Evolutionary conservation across 2,797 vertebrate genomes (phyloP), one percentile per base, ranked within the genome.

Genomic region (Scolopax bukidnonensis): DNA sequence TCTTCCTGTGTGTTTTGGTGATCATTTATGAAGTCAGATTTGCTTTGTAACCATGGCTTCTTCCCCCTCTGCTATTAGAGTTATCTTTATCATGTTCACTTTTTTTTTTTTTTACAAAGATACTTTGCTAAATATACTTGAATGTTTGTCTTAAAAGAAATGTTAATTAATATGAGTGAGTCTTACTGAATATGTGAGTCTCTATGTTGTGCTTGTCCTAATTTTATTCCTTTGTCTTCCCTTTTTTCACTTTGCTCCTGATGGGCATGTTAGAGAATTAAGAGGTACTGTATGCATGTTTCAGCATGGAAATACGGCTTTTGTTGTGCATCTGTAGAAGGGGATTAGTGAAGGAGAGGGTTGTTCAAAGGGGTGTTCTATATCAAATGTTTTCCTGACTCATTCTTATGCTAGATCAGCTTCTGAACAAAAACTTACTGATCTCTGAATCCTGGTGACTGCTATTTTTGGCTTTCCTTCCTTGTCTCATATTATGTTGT

Each of bases 241-340:
- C 87, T 95, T 97, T 97, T 94, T 70, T 89, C 90, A 91, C 93
- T 94, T 95, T 95, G 95, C 94, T 95, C 73, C 96, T 94, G 90
- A 74, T 95, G 93, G 95, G 95, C 95, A 95, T 93, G 87, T 96
- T 97, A 96, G 96, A 96, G 96, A 97, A 95, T 89, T 50, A 80
- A 95, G 96, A 97, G 96, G 97, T 97, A 96, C 97, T 97, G 96
- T 96, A 96, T 96, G 97, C 96, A 97, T 96, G 96, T 96, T 96
- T 96, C n/a, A n/a, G 93, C 96, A 95, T 98, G 97, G 87, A 74
- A 95, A 92, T 96, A 54, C 0, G 10, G 80, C 76, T 95, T 84
- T 92, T 81, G 33, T 80, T 90, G 43, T 94, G 45, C 63, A 79
- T 89, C 91, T 78, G 21, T 60, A 87, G 61, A 61, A 70, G 41